phyloP scores from a whole-genome alignment of 2,797 vertebrate species.

The Enoplosus armatus region DNA sequence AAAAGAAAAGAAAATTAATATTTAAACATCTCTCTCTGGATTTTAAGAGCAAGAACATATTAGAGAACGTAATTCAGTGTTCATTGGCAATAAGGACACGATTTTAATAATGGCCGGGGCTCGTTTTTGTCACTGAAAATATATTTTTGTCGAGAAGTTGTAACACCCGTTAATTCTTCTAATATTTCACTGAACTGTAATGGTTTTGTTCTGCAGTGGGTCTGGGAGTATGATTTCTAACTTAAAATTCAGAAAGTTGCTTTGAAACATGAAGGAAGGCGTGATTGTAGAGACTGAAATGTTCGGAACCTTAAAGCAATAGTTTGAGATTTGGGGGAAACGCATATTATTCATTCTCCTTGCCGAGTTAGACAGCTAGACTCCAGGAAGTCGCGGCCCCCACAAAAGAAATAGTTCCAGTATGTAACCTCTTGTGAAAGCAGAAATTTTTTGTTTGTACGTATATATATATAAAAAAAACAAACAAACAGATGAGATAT shows the following conservation, averaged over 20 bases:
- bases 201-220: neutral
- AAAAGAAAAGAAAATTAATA: constrained; percentile 2
- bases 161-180: neutral
- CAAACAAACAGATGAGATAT: neutral
- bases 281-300: constrained; percentile 3
- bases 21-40: neutral
- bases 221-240: neutral
- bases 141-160: neutral
- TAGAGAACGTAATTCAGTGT: constrained; percentile 1
- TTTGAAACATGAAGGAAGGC: neutral
- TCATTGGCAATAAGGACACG: constrained; percentile 7
- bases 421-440: neutral
- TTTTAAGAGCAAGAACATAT: neutral
- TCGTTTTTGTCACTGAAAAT: neutral
- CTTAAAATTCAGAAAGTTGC: neutral
- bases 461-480: too few relatives aligned
- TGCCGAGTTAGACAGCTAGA: neutral
- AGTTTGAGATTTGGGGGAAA: constrained; percentile 4
- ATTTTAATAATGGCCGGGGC: neutral
- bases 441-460: neutral
- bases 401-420: neutral
- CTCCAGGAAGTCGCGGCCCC: neutral
- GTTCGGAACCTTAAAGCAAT: neutral
- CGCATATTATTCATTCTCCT: neutral
- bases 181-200: neutral